phyloP scores from a whole-genome alignment of 2,888 invertebrate genomes.

The Drosophila prostipennis region DNA sequence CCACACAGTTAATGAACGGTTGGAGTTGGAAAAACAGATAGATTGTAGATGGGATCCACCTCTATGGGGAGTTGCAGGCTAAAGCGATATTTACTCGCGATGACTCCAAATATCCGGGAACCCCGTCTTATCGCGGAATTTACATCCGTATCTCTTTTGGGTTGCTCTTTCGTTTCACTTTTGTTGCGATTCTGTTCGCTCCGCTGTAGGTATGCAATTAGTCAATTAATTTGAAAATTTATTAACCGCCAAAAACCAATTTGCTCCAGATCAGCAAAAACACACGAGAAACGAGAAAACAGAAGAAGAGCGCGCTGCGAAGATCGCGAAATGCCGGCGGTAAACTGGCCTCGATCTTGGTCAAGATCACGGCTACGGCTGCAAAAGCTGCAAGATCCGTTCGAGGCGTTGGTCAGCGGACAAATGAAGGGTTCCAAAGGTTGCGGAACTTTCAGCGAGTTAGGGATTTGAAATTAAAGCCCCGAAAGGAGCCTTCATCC shows the following conservation, averaged over 20 bases:
- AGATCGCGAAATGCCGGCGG: constrained; percentile 78
- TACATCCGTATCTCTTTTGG: constrained; percentile 30
- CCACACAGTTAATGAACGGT: constrained; percentile 23
- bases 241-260: constrained; percentile 81
- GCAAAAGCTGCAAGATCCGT: constrained; percentile 17
- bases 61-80: constrained; percentile 19
- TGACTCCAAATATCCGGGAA: constrained; percentile 6
- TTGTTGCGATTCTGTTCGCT: constrained; percentile 3
- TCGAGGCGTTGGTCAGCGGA: constrained; percentile 42
- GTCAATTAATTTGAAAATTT: constrained; percentile 82
- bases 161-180: constrained; percentile 13
- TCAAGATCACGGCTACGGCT: constrained; percentile 28
- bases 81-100: constrained; percentile 21
- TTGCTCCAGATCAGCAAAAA: constrained; percentile 62
- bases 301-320: constrained; percentile 31
- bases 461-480: constrained; percentile 26
- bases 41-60: constrained; percentile 12
- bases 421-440: constrained; percentile 42
- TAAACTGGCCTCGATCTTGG: constrained; percentile 61
- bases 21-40: constrained; percentile 3
- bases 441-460: constrained; percentile 44
- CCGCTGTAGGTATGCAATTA: constrained; percentile 80
- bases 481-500: constrained; percentile 10
- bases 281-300: constrained; percentile 17
- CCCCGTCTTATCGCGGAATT: constrained; percentile 28